Evolutionary conservation across 2,797 vertebrate genomes (phyloP), one percentile per base, ranked within the genome.

Genomic region (Anomalospiza imberbis): DNA sequence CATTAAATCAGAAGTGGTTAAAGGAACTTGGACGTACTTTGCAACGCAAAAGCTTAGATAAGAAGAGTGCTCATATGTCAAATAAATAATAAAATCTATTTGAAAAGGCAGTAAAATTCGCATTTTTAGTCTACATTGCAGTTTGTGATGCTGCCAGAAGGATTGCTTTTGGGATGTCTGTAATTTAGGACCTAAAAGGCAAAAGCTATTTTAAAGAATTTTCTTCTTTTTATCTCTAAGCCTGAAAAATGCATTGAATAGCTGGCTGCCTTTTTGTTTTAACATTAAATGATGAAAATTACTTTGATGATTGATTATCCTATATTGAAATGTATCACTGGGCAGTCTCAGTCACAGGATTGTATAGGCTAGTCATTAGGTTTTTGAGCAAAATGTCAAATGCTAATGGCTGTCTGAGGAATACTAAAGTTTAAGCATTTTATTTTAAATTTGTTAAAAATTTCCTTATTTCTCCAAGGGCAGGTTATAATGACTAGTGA

Each of bases 1-100:
- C 74, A 84, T 73, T 86, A 93, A 90, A 92, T 84, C 80, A 91
- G 65, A 83, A 83, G 85, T 80, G 88, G 63, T 87, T 96, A 94
- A 95, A 96, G 89, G 50, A 94, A 88, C 67, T 93, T 96, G 93
- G 80, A 82, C 2, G 1, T 25, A 20, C 38, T 93, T 85, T 47
- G 34, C 79, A 53, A 26, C 24, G 47, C 5, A 13, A 88, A 85
- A 93, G 24, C 80, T 80, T 73, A 61, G 91, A 80, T 91, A 58
- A 17, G 32, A 81, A 34, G 45, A 86, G 44, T 16, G n/a, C 53
- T 72, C 89, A 36, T 54, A 61, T 87, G 72, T 78, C 89, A 80
- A 95, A 78, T 57, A 55, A 91, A 85, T 71, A 86, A 57, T 67
- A 76, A 74, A 71, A 82, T 74, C 61, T 71, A 65, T 76, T 93